Evolutionary conservation across 1,140 invertebrate species (phyloP).

Genomic region (Helicoverpa zea): DNA sequence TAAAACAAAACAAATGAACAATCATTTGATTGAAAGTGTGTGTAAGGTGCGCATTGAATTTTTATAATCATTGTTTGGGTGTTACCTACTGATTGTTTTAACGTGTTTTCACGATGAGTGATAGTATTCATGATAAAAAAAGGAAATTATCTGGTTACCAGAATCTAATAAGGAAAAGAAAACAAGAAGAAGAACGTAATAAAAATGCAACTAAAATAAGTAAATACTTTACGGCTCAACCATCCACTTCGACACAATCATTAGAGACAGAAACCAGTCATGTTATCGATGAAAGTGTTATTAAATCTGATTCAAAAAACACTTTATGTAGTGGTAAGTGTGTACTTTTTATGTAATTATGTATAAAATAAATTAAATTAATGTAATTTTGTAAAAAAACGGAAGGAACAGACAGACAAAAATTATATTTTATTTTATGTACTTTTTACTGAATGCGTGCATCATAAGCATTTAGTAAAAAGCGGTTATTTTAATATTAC

Average conservation of each 20-base stretch:
- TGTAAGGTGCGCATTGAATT: neutral
- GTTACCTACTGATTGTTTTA: conserved; percentile 21
- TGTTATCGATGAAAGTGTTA: conserved; percentile 48
- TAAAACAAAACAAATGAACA: neutral
- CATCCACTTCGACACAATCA: conserved; percentile 49
- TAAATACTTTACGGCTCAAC: conserved; percentile 41
- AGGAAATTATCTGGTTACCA: conserved; percentile 15
- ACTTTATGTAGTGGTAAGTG: conserved; percentile 41
- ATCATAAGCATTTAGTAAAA: neutral
- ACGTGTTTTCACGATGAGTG: conserved; percentile 8
- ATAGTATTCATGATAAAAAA: conserved; percentile 15
- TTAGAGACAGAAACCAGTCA: conserved; percentile 48
- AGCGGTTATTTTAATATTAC: neutral
- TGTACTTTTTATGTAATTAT: conserved; percentile 48
- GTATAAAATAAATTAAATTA: conserved; percentile 48
- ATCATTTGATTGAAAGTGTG: neutral
- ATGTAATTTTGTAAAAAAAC: neutral
- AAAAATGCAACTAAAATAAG: conserved; percentile 50
- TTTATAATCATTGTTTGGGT: neutral
- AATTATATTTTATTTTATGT: no score
- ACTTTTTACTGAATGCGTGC: no score
- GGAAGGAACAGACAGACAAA: no score
- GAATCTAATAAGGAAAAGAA: conserved; percentile 38
- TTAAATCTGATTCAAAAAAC: conserved; percentile 38
- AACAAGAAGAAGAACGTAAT: conserved; percentile 52